Evolutionary conservation across 2,888 invertebrate genomes (phyloP).

Genomic region (Chymomyza fuscimana): DNA sequence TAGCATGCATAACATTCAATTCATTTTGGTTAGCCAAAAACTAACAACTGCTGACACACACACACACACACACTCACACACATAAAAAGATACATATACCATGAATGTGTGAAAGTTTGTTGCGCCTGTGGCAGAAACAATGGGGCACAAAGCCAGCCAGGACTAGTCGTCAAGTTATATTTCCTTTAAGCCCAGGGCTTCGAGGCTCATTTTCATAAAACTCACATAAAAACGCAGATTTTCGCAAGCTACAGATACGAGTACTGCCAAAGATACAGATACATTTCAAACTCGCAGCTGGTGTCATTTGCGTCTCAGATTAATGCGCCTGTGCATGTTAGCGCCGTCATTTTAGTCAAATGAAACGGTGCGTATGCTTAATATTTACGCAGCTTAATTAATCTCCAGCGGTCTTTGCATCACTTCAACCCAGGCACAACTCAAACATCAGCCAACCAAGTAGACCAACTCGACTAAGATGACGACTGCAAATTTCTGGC

Average conservation of each 20-base stretch:
- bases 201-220: slow-evolving; percentile 59
- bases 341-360: background rate
- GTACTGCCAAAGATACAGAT: background rate
- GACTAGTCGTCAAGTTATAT: background rate
- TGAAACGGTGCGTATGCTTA: slow-evolving; percentile 56
- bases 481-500: background rate
- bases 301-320: background rate
- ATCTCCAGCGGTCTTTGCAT: slow-evolving; percentile 1
- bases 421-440: background rate
- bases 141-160: background rate
- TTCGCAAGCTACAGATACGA: slow-evolving; percentile 11
- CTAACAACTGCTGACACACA: background rate
- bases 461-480: background rate
- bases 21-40: slow-evolving; percentile 8
- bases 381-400: slow-evolving; percentile 44
- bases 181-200: slow-evolving; percentile 2
- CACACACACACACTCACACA: background rate
- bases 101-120: no score
- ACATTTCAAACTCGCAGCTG: background rate
- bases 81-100: no score
- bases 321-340: background rate
- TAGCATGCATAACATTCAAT: slow-evolving; percentile 29
- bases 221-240: slow-evolving; percentile 54
- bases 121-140: no score
- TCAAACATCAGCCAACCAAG: background rate